phyloP scores from a whole-genome alignment of 2,797 vertebrate species.

The Hapalemur alaotrensis region DNA sequence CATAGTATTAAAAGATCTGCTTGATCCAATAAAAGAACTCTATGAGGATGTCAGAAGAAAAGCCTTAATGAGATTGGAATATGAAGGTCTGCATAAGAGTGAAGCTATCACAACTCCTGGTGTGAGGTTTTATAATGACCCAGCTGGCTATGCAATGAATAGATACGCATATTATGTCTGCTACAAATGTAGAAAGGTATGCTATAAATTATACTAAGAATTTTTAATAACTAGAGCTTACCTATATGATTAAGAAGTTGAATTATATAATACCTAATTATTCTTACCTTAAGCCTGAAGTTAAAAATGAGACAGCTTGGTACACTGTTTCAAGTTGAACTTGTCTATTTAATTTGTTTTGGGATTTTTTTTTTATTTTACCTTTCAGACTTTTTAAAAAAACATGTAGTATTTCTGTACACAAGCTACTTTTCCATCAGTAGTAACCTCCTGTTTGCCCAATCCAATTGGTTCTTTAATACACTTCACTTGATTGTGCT shows the following conservation, averaged over 20 bases:
- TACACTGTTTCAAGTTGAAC: neutral
- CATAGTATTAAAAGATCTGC: constrained; percentile 96
- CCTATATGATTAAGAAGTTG: neutral
- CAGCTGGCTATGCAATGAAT: constrained; percentile 99
- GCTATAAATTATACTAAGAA: neutral
- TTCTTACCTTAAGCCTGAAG: neutral
- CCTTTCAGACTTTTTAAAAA: constrained; percentile 9
- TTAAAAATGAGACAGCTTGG: constrained; percentile 22
- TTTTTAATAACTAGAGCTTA: neutral
- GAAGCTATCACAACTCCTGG: constrained; percentile 98
- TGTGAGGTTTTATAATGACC: constrained; percentile 99
- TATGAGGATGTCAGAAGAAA: constrained; percentile 99
- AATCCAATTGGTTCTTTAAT: neutral
- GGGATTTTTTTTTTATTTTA: neutral
- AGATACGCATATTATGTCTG: constrained; percentile 99
- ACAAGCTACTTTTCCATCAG: neutral
- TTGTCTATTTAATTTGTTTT: neutral
- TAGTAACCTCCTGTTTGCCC: neutral
- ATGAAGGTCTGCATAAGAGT: constrained; percentile 98
- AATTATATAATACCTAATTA: neutral
- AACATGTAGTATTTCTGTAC: neutral
- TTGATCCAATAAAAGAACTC: constrained; percentile 98
- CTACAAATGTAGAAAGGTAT: constrained; percentile 99
- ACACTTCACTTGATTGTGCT: neutral
- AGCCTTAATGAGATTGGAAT: constrained; percentile 98